These are phyloP conservation scores for Porites cylindrica DNA, from an alignment of 92 coral and sea anemone species.

Conservation along the genomic window DNA sequence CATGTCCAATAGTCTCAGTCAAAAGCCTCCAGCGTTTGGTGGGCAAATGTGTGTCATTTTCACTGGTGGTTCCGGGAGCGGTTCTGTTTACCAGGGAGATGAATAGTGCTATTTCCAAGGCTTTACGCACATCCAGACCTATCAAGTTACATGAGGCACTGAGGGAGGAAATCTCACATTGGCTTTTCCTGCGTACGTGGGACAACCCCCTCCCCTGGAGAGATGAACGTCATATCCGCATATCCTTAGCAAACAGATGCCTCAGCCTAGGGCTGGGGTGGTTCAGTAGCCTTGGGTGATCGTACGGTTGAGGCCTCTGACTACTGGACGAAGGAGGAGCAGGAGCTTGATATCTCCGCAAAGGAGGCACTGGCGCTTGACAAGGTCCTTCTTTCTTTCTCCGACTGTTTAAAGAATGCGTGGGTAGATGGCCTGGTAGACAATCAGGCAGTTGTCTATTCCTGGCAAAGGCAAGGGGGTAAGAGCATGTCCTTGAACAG, in stretches of 20 bases:
- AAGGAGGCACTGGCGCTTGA: constrained; percentile 63
- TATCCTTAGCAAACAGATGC: too few species aligned
- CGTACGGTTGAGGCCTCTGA: background rate
- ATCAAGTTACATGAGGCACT: too few species aligned
- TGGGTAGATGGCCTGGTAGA: constrained; percentile 64
- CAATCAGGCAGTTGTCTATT: constrained; percentile 59
- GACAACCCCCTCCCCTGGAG: constrained; percentile 57
- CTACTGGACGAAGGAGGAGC: background rate
- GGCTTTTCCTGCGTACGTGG: constrained; percentile 37
- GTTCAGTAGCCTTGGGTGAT: constrained; percentile 21
- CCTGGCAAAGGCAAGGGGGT: constrained; percentile 66
- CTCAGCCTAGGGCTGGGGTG: constrained; percentile 62
- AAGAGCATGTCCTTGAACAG: constrained; percentile 47
- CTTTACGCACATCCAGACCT: too few species aligned
- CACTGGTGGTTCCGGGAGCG: too few species aligned
- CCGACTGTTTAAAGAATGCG: constrained; percentile 18
- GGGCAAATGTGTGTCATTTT: too few species aligned
- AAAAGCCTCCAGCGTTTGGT: too few species aligned
- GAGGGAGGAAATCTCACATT: background rate
- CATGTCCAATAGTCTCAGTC: too few species aligned
- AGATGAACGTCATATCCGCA: constrained; percentile 42
- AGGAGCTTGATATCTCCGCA: constrained; percentile 39
- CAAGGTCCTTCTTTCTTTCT: constrained; percentile 13
- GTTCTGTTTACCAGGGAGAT: too few species aligned
- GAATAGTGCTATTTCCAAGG: too few species aligned